These are phyloP conservation scores for Rhysida immarginata DNA, from an alignment of 1,140 invertebrate genomes.

Conservation along the genomic window DNA sequence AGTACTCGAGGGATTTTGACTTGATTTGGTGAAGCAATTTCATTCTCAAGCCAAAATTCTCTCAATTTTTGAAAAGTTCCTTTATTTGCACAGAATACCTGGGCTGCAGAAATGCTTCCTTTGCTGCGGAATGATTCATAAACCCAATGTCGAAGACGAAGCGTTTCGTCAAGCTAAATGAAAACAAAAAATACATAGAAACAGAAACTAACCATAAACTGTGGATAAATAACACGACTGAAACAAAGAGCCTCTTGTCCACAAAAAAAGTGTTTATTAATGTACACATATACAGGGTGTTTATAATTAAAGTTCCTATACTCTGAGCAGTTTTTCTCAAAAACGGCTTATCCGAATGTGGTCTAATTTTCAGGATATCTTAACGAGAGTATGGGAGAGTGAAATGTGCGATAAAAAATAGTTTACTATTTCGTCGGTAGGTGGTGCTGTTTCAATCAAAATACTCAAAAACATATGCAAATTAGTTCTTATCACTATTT, in stretches of 20 bases:
- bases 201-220: background rate
- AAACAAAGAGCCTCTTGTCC: background rate
- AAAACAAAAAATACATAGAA: background rate
- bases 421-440: no score
- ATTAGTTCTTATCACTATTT: no score
- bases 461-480: no score
- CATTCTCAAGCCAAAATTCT: background rate
- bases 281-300: background rate
- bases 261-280: background rate
- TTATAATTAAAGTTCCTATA: background rate
- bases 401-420: no score
- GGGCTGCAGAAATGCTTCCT: background rate
- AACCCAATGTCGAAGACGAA: background rate
- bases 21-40: background rate
- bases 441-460: no score
- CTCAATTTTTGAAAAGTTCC: background rate
- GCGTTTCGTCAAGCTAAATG: background rate
- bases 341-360: background rate
- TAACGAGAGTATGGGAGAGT: background rate
- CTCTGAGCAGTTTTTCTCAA: background rate
- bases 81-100: background rate
- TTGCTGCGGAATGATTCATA: background rate
- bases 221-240: background rate
- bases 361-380: background rate
- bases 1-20: conserved; percentile 1